Evolutionary conservation across 2,888 invertebrate genomes (phyloP).

Genomic region (Polymixis flavicincta): DNA sequence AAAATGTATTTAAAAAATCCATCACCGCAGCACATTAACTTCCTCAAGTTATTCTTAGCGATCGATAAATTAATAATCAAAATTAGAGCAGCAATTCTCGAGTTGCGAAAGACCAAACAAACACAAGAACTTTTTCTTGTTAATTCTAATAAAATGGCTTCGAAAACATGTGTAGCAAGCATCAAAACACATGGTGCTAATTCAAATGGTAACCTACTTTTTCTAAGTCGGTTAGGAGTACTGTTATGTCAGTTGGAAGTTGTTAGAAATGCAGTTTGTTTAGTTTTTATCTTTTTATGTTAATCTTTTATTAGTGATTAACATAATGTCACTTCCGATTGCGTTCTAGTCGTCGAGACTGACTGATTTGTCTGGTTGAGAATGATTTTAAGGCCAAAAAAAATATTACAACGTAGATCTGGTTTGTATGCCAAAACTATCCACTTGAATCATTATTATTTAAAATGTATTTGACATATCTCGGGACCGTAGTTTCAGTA

Average conservation of each 20-base stretch:
- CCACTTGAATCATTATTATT: too few species aligned
- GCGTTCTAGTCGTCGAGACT: conserved; percentile 18
- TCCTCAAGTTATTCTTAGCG: conserved; percentile 38
- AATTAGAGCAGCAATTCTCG: conserved; percentile 30
- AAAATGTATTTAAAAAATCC: neutral
- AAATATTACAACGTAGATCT: too few species aligned
- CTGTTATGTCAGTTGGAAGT: conserved; percentile 47
- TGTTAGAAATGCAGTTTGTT: conserved; percentile 45
- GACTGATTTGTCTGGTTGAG: neutral
- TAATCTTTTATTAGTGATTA: conserved; percentile 36
- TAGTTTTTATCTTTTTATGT: conserved; percentile 30
- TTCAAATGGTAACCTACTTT: conserved; percentile 51
- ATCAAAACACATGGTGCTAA: conserved; percentile 28
- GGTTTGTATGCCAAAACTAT: too few species aligned
- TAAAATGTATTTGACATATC: too few species aligned
- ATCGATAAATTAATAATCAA: conserved; percentile 32
- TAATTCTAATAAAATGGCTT: conserved; percentile 9
- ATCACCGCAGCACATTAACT: neutral
- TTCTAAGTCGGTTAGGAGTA: conserved; percentile 47
- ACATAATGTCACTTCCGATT: conserved; percentile 29
- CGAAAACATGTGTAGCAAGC: conserved; percentile 17
- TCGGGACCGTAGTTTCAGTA: too few species aligned
- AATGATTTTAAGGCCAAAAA: neutral
- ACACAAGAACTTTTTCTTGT: conserved; percentile 10
- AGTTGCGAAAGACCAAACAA: conserved; percentile 22